Evolutionary conservation across 1,140 invertebrate genomes (phyloP), one percentile per base, ranked within the genome.

Genomic region (Lucilia sericata): DNA sequence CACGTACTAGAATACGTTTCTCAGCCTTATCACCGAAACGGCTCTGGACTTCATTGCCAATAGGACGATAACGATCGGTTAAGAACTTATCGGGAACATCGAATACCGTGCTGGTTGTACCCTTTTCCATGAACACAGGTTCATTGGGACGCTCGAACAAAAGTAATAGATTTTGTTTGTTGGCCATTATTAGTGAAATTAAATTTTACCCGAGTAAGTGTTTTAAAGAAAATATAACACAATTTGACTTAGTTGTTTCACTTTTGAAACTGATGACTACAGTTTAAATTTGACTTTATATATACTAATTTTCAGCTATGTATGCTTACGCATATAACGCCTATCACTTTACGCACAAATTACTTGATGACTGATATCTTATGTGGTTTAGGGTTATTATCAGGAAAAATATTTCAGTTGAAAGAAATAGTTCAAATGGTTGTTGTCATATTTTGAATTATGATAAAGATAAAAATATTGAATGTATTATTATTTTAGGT

Each of bases 81-180:
- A 93, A 90, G 86, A 91, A 93, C 81, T 91, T 90, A 12, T 93
- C 86, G 1, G 95, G 95, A n/a, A 95, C 90, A 85, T 95, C 92
- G 86, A 96, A 95, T 12, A 93, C 92, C 7, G 92, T 89, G 65
- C 92, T 92, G 65, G 65, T 84, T 4, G 93, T 91, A 55, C 94
- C 95, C 90, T 95, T 95, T 51, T 94, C 93, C 86, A 95, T 93
- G 88, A 95, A 95, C 74, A 95, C 92, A 1, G 95, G 95, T 89
- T 96, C 96, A 30, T 93, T 92, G 8, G 96, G 95, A 14, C 95
- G 94, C 89, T 96, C 95, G 91, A 96, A 96, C 49, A 96, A 92
- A 84, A 94, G 91, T 74, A 92, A 85, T 4, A 93, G 85, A 85
- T 93, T 92, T 74, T 91, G 89, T 84, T 92, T 92, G 84, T 90